These are phyloP conservation scores for Porphyrio hochstetteri DNA, from an alignment of 2,113 vertebrate genomes.

Conservation along the genomic window DNA sequence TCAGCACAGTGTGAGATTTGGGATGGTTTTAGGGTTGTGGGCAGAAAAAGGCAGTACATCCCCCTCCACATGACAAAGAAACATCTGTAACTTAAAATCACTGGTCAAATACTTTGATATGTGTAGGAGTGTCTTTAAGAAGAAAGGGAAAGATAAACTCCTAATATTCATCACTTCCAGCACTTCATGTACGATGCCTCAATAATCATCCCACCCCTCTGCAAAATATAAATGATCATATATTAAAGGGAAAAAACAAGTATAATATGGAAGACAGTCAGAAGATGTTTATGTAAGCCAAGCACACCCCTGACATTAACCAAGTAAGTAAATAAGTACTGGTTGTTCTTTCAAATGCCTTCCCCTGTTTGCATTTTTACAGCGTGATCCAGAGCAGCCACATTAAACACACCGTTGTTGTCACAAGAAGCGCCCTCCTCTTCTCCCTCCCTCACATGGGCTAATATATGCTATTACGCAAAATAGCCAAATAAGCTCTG, in stretches of 20 bases:
- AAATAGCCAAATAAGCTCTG: not conserved
- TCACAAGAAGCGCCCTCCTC: not conserved
- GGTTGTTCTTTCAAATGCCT: not conserved
- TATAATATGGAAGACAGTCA: not conserved
- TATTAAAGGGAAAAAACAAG: not conserved
- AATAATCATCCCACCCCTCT: not conserved
- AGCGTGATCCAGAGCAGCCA: not conserved
- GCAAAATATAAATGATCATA: slow-evolving; percentile 11
- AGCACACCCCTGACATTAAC: not conserved
- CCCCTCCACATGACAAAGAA: slow-evolving; percentile 41
- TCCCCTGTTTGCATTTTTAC: not conserved
- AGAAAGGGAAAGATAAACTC: slow-evolving; percentile 9
- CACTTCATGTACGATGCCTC: not conserved
- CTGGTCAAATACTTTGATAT: slow-evolving; percentile 45
- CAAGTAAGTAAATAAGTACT: slow-evolving; percentile 22
- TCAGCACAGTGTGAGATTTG: slow-evolving; percentile 37
- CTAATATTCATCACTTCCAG: not conserved
- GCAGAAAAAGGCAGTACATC: slow-evolving; percentile 16
- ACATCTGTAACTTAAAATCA: slow-evolving; percentile 51
- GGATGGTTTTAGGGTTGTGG: slow-evolving; percentile 24
- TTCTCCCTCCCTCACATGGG: not conserved
- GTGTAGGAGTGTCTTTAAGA: slow-evolving; percentile 26
- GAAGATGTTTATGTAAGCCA: not conserved
- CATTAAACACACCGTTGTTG: not conserved
- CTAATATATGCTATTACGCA: not conserved